Conservation (phyloP, 2,888 invertebrate species). For the Chymomyza fuscimana region DNA sequence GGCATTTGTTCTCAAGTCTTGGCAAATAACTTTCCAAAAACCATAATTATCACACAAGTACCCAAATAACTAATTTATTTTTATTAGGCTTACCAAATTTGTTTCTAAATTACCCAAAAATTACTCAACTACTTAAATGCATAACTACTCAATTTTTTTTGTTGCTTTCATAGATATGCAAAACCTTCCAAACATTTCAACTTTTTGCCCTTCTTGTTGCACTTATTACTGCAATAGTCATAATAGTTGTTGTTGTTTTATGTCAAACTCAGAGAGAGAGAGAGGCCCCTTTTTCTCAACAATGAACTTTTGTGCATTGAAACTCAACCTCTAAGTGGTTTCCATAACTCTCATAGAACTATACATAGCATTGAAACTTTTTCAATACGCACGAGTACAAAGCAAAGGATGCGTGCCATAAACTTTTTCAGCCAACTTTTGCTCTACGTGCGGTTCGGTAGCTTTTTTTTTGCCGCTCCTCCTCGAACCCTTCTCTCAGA, state of each 20-base stretch:
- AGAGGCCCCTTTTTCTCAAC: conserved; percentile 5
- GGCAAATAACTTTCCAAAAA: too few species aligned
- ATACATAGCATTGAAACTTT: conserved; percentile 39
- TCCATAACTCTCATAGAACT: not conserved
- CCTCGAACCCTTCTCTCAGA: not conserved
- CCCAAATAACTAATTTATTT: too few species aligned
- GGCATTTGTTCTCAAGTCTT: too few species aligned
- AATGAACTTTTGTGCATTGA: conserved; percentile 25
- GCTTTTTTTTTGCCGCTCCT: not conserved
- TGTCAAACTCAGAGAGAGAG: not conserved
- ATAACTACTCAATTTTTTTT: not conserved
- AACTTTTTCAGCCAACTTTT: conserved; percentile 24
- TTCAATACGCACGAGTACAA: conserved; percentile 40
- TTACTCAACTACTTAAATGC: too few species aligned
- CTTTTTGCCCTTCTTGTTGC: not conserved
- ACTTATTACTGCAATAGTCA: not conserved
- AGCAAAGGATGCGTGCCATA: conserved; percentile 29
- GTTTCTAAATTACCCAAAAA: too few species aligned
- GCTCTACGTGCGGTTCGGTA: conserved; percentile 2
- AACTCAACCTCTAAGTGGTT: not conserved
- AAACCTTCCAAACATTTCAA: conserved; percentile 11
- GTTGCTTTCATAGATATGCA: not conserved
- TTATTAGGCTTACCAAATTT: too few species aligned
- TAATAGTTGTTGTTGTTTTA: not conserved
- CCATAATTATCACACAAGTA: too few species aligned